Evolutionary conservation across 2,888 invertebrate genomes (phyloP).

Genomic region (Rotaria socialis): DNA sequence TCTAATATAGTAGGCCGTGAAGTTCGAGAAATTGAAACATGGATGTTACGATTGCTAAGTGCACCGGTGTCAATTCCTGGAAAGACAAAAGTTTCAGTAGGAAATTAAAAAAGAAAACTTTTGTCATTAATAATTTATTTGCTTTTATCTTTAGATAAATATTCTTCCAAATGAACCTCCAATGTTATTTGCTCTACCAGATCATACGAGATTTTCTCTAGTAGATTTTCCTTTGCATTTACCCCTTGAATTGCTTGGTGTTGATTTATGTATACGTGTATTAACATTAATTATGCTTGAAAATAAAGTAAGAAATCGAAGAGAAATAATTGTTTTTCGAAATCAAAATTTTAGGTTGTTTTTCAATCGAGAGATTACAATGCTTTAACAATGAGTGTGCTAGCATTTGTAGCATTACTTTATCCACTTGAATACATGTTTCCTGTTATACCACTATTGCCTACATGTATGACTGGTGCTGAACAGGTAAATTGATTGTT

Average conservation of each 20-base stretch:
- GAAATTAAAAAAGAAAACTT: constrained; percentile 26
- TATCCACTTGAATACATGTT: constrained; percentile 99
- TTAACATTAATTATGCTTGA: constrained; percentile 90
- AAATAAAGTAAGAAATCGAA: constrained; percentile 70
- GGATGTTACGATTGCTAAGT: constrained; percentile 89
- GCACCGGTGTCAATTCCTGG: constrained; percentile 97
- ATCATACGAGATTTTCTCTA: constrained; percentile 90
- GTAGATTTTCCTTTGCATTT: constrained; percentile 97
- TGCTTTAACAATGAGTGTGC: constrained; percentile 97
- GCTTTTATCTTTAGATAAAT: constrained; percentile 64
- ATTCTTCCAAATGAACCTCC: constrained; percentile 71
- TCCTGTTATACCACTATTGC: constrained; percentile 94
- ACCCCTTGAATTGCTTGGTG: constrained; percentile 90
- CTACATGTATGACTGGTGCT: constrained; percentile 95
- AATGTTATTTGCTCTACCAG: constrained; percentile 86
- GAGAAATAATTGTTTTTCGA: not conserved
- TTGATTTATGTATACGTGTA: constrained; percentile 93
- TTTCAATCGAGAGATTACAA: constrained; percentile 98
- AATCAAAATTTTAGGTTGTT: constrained; percentile 67
- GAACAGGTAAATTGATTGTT: constrained; percentile 70
- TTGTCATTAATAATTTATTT: not conserved
- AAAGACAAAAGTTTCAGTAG: constrained; percentile 74
- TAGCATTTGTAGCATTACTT: constrained; percentile 96
- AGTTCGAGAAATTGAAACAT: constrained; percentile 94
- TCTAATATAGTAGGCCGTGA: constrained; percentile 77